These are phyloP conservation scores for Tarsius wallacei DNA, from an alignment of 2,797 vertebrate species.

Conservation along the genomic window DNA sequence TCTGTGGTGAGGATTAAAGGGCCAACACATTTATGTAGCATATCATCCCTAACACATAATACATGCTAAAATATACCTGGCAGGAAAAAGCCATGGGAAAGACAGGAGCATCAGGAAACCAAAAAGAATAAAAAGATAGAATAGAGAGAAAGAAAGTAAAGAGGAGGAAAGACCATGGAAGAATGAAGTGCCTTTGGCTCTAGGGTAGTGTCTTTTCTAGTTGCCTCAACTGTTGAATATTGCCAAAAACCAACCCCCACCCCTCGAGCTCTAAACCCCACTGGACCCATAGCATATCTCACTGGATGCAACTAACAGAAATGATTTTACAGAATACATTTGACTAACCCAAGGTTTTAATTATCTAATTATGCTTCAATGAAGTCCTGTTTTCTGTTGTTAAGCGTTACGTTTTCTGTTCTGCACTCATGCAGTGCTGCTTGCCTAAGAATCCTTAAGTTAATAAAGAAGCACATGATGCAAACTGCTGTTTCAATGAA, in stretches of 20 bases:
- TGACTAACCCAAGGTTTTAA: background rate
- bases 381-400: slow-evolving; percentile 34
- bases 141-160: background rate
- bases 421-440: background rate
- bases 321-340: slow-evolving; percentile 47
- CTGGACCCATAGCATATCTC: background rate
- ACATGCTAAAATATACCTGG: background rate
- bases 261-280: background rate
- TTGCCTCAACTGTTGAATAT: background rate
- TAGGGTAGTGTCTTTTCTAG: background rate
- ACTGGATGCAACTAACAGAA: background rate
- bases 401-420: slow-evolving; percentile 24
- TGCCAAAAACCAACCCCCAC: background rate
- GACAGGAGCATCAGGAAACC: background rate
- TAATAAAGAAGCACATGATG: slow-evolving; percentile 18
- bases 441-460: slow-evolving; percentile 54
- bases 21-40: background rate
- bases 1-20: background rate
- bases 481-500: background rate
- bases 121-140: background rate
- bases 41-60: background rate
- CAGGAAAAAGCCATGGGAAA: background rate
- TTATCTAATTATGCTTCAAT: slow-evolving; percentile 6
- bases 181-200: background rate
- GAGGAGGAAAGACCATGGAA: background rate